Evolutionary conservation across 2,797 vertebrate genomes (phyloP), one percentile per base, ranked within the genome.

Genomic region (Microhierax caerulescens): DNA sequence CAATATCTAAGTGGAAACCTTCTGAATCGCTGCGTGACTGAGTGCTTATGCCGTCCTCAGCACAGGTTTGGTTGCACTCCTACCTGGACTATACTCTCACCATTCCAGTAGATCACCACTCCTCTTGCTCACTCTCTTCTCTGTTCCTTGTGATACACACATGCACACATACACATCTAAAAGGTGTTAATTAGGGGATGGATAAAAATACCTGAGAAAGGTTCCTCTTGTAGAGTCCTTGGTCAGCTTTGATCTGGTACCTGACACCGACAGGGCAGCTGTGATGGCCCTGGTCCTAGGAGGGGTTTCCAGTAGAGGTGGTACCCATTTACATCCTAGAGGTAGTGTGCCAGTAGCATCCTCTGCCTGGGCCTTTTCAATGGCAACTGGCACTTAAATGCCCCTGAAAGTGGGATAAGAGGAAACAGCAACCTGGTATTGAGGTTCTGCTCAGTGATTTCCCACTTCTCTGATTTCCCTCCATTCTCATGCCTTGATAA

Each of bases 361-460:
- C 25, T 30, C 67, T 45, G 11, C n/a, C 47, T 70, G 32, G 23
- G 18, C 16, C 23, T 82, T 39, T 82, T 28, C 19, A n/a, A 30
- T 34, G 22, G 10, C 27, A 93, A 15, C 12, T 0, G 0, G 5
- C 2, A 0, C 10, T 64, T 70, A 60, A 86, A 53, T 28, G 23
- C 7, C 28, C 36, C 36, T 48, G n/a, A 48, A 59, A 64, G 21
- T 41, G 25, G 3, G 5, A 67, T 79, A 79, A 76, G 43, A 65
- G 10, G 50, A 87, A 91, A 68, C 16, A 88, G 22, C 27, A 72
- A 23, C 8, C 53, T 47, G 5, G 3, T 63, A 22, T 22, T 63
- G 36, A 67, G 36, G 75, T 2, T 70, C 59, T 2, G 3, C 20
- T 54, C 75, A 65, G 16, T 41, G 60, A 53, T 60, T 78, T 85